A percentile compares a stretch with the other conserved stretches of the same genome.
Evolutionary conservation across 2,888 invertebrate species (phyloP).

Genomic region (Stramonita haemastoma): DNA sequence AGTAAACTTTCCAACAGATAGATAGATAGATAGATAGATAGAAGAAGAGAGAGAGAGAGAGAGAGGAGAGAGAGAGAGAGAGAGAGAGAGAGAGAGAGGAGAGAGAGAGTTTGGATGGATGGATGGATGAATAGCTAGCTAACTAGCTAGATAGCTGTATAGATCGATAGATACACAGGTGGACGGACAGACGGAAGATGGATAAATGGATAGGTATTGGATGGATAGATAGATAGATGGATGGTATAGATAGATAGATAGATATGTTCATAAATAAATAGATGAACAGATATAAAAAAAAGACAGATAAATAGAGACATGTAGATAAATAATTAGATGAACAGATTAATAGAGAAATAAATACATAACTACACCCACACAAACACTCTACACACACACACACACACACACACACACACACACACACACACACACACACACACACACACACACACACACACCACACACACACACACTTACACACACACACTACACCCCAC

Average conservation of each 20-base stretch:
- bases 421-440: too few species aligned
- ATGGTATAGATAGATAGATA: not conserved
- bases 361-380: too few species aligned
- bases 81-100: not conserved
- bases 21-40: too few species aligned
- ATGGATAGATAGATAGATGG: too few species aligned
- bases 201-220: not conserved
- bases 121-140: too few species aligned
- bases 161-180: not conserved
- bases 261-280: not conserved
- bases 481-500: too few species aligned
- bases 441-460: too few species aligned
- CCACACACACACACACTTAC: too few species aligned
- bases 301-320: not conserved
- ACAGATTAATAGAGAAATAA: not conserved
- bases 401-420: too few species aligned
- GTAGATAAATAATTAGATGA: not conserved
- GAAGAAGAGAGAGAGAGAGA: not conserved
- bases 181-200: not conserved
- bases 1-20: too few species aligned
- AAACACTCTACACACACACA: too few species aligned
- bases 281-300: not conserved
- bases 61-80: not conserved
- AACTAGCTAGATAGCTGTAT: not conserved
- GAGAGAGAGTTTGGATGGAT: not conserved